These are phyloP conservation scores for Lepidocyrtoides sp. DNA, from an alignment of 2,888 invertebrate genomes.

Conservation along the genomic window DNA sequence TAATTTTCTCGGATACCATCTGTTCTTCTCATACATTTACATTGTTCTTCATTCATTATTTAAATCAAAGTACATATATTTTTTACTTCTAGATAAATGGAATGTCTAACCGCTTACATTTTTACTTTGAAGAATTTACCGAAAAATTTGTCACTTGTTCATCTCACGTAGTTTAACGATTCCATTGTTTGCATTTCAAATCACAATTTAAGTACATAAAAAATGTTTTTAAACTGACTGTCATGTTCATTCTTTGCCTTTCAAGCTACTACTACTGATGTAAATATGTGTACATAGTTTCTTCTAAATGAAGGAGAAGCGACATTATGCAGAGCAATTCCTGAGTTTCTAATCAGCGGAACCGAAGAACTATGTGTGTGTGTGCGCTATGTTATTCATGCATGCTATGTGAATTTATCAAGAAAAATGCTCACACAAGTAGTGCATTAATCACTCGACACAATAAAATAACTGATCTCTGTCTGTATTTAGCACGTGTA, in stretches of 20 bases:
- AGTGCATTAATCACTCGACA: constrained; percentile 65
- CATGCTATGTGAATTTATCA: constrained; percentile 38
- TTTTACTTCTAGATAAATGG: neutral
- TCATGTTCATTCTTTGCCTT: neutral
- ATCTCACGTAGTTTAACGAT: constrained; percentile 33
- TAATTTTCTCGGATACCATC: constrained; percentile 17
- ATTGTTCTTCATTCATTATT: constrained; percentile 26
- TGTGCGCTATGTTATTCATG: constrained; percentile 15
- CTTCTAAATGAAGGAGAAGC: neutral
- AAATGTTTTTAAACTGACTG: neutral
- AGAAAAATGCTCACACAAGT: constrained; percentile 37
- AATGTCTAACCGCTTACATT: neutral
- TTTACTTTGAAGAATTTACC: constrained; percentile 51
- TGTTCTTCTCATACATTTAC: constrained; percentile 22
- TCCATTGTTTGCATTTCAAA: constrained; percentile 51
- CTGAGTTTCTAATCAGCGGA: constrained; percentile 43
- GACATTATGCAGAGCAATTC: constrained; percentile 39
- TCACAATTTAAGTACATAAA: constrained; percentile 22
- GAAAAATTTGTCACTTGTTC: constrained; percentile 58
- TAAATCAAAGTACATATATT: neutral
- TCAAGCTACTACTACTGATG: too few relatives aligned
- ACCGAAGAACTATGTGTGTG: neutral
- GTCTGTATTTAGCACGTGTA: neutral
- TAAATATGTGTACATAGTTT: too few relatives aligned
- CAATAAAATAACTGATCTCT: constrained; percentile 33